Evolutionary conservation across 2,113 vertebrate genomes (phyloP), one percentile per base, ranked within the genome.

Genomic region (Loxodonta africana): DNA sequence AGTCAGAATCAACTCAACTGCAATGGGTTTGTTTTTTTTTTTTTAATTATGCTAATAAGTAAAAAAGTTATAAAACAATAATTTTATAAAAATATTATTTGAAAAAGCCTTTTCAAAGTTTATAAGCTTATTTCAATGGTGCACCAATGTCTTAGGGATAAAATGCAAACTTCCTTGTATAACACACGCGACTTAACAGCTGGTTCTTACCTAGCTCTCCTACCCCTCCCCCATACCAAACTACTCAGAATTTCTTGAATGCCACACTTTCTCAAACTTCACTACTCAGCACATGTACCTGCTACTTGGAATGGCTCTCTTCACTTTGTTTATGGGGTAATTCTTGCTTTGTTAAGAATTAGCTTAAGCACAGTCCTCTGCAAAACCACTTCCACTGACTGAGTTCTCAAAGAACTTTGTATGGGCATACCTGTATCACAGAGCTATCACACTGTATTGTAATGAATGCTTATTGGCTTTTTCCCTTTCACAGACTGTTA

Each of bases 1-100:
- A 57, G 53, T 57, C 53, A 57, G 53, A 57, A 57, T 57, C 53
- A 8, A 57, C 15, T 57, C 53, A 57, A 57, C 11, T 57, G 11
- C 53, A 17, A 57, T 15, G 53, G 12, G 15, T 57, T 48, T 48
- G 48, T 4, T 37, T 20, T 73, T 30, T 37, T 20, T 73, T 30
- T 30, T n/a, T 71, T 8, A 37, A 23, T 74, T 74, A 65, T 28
- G 23, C 10, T 7, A 65, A 9, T 21, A 65, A 65, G 8, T 28
- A 28, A 90, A 41, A 89, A 92, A 60, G 11, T 85, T 48, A 90
- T 1, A 62, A 73, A 93, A 85, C 18, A 71, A 4, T 48, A 25
- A 53, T 73, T 92, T 87, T 91, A 69, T 65, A 46, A 25, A 87
- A 85, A 37, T 9, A 90, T 78, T 86, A 44, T 30, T 69, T 85